These are phyloP conservation scores for Xenops minutus DNA, from an alignment of 2,797 vertebrate species.

Conservation along the genomic window DNA sequence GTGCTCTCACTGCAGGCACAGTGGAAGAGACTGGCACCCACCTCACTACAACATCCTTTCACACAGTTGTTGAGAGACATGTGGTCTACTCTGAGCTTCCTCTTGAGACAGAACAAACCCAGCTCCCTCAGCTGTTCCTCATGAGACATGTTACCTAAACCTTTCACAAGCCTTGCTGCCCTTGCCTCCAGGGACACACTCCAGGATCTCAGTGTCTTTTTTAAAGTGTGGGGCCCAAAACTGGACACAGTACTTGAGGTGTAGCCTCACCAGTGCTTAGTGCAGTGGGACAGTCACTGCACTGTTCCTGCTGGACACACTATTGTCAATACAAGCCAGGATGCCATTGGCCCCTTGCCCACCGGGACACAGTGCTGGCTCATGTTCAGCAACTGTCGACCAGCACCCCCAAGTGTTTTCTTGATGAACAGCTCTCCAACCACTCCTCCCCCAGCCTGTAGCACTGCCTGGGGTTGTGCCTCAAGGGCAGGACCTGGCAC, in stretches of 20 bases:
- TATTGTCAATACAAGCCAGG: background rate
- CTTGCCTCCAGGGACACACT: background rate
- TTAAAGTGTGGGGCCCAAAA: background rate
- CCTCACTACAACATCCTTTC: background rate
- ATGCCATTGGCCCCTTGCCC: background rate
- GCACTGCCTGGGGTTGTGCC: background rate
- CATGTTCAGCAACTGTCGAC: background rate
- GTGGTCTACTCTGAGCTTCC: background rate
- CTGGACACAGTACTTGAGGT: background rate
- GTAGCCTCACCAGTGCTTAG: fast-evolving
- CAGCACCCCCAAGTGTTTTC: background rate
- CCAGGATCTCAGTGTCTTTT: background rate
- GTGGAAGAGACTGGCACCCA: background rate
- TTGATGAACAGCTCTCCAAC: background rate
- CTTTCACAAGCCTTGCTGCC: background rate
- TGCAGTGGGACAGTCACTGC: too few relatives aligned
- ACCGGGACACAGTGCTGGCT: background rate
- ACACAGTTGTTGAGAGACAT: background rate
- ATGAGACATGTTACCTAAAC: background rate
- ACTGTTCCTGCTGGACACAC: background rate
- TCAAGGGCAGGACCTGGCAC: background rate
- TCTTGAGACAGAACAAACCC: background rate
- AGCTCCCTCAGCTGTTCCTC: background rate
- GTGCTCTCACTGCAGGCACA: background rate
- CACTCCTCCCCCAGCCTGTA: background rate